Evolutionary conservation across 2,113 vertebrate species (phyloP).

Genomic region (Ailuropoda melanoleuca): DNA sequence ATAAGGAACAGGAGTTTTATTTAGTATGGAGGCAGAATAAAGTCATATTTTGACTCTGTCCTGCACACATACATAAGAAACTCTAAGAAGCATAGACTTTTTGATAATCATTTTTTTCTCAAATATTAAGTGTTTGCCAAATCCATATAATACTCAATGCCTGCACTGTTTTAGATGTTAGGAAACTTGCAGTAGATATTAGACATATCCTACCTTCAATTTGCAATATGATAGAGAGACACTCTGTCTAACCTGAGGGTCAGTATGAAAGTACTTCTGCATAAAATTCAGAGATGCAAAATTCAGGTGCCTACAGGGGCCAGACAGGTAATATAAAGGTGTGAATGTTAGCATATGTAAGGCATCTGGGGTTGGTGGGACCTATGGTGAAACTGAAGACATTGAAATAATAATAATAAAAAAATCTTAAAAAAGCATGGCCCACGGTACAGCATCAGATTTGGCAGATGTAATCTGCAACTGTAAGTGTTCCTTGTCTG

Average conservation of each 20-base stretch:
- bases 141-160: not conserved
- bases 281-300: not conserved
- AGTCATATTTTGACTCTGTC: not conserved
- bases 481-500: not conserved
- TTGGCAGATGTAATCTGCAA: not conserved
- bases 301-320: not conserved
- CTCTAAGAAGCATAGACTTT: not conserved
- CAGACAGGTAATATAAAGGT: not conserved
- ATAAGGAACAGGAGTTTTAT: slow-evolving; percentile 56
- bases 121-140: not conserved
- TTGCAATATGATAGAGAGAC: not conserved
- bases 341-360: not conserved
- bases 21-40: slow-evolving; percentile 1
- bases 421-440: not conserved
- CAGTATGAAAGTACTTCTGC: not conserved
- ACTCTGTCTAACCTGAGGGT: no score
- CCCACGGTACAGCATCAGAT: not conserved
- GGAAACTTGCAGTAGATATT: not conserved
- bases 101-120: not conserved
- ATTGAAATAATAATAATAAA: not conserved
- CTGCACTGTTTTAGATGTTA: not conserved
- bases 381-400: not conserved
- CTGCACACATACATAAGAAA: not conserved
- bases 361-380: not conserved
- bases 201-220: not conserved